These are phyloP conservation scores for Caenorhabditis sp. DNA, from an alignment of 2,888 invertebrate genomes.

Conservation along the genomic window DNA sequence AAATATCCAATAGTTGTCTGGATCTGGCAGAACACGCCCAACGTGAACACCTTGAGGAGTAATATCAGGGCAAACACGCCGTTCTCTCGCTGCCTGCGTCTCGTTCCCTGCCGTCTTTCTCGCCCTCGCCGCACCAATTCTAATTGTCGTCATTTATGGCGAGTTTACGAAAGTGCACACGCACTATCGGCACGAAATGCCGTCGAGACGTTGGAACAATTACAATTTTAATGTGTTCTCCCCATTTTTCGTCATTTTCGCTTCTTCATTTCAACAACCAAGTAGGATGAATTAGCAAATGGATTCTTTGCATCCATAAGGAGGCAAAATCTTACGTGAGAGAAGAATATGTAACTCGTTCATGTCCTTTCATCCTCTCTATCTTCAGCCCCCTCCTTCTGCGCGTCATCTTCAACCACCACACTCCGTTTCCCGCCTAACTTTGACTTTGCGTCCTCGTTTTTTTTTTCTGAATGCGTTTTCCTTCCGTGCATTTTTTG, in stretches of 20 bases:
- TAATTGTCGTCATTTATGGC: slow-evolving; percentile 25
- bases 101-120: neutral
- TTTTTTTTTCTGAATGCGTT: slow-evolving; percentile 28
- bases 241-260: neutral
- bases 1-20: neutral
- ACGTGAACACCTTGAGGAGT: neutral
- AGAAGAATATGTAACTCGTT: slow-evolving; percentile 15
- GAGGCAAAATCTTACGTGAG: neutral
- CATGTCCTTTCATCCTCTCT: slow-evolving; percentile 34
- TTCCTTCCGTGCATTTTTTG: slow-evolving; percentile 29
- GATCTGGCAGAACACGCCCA: neutral
- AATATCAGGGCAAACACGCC: slow-evolving; percentile 5
- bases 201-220: neutral
- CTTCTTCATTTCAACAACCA: too few species aligned
- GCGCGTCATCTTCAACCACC: slow-evolving; percentile 30
- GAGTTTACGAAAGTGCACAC: slow-evolving; percentile 7
- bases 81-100: slow-evolving; percentile 21
- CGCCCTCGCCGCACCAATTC: neutral
- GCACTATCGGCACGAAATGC: slow-evolving; percentile 6
- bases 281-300: too few species aligned
- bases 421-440: slow-evolving; percentile 33
- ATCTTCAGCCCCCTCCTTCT: slow-evolving; percentile 21
- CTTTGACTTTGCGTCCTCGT: slow-evolving; percentile 38
- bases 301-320: neutral
- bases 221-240: neutral